Percentiles rank a stretch among this genome's conserved stretches.
phyloP scores from a whole-genome alignment of 2,888 invertebrate genomes.

The Tipula unca region DNA sequence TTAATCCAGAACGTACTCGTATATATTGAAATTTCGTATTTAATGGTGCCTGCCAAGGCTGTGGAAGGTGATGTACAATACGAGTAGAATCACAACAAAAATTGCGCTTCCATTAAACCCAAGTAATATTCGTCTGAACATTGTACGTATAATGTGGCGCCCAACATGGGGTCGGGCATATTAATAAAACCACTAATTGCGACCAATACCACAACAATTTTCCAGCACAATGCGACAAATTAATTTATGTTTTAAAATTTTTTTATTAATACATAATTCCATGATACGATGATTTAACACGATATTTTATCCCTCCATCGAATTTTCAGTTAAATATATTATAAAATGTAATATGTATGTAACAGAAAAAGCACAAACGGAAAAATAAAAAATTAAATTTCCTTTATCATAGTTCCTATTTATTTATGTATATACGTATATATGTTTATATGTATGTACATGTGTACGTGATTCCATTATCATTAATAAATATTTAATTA shows the following conservation, averaged over 20 bases:
- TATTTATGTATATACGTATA: background rate
- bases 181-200: background rate
- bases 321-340: background rate
- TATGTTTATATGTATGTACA: background rate
- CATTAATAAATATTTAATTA: background rate
- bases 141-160: background rate
- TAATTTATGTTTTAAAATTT: background rate
- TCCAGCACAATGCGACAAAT: background rate
- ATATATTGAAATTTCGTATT: background rate
- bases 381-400: background rate
- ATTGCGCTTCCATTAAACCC: too few species aligned
- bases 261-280: too few species aligned
- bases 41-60: background rate
- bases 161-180: background rate
- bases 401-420: background rate
- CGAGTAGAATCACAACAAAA: too few species aligned
- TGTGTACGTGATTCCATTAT: background rate
- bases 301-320: background rate
- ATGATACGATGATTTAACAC: background rate
- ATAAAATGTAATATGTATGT: background rate
- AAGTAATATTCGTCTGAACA: background rate
- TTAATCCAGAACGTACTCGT: background rate
- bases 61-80: too few species aligned
- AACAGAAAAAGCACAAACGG: background rate
- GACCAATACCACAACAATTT: background rate